Evolutionary conservation across 1,140 invertebrate species (phyloP).

Genomic region (Zaprionus ghesquierei): DNA sequence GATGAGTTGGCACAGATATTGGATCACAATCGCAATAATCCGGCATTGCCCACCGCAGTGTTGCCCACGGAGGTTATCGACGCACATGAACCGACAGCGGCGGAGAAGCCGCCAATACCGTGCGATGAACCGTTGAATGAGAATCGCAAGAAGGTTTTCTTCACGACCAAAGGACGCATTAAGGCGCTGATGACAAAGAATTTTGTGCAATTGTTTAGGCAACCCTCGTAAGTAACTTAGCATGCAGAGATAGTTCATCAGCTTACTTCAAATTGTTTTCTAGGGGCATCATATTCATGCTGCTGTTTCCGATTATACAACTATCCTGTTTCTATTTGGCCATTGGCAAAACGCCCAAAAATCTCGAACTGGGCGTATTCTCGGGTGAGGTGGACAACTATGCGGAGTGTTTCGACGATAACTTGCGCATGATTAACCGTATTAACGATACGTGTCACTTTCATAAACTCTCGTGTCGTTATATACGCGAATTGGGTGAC

Average conservation of each 20-base stretch:
- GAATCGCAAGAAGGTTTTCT: slow-evolving; percentile 69
- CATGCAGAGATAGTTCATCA: too few species aligned
- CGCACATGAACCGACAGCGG: slow-evolving; percentile 35
- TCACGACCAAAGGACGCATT: slow-evolving; percentile 75
- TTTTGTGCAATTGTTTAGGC: slow-evolving; percentile 86
- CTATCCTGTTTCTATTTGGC: slow-evolving; percentile 91
- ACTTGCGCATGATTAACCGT: slow-evolving; percentile 61
- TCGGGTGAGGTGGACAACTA: slow-evolving; percentile 87
- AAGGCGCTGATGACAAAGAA: slow-evolving; percentile 85
- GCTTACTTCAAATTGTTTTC: slow-evolving; percentile 2
- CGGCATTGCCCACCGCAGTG: slow-evolving; percentile 49
- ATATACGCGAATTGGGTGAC: slow-evolving; percentile 83
- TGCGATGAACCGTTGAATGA: slow-evolving; percentile 57
- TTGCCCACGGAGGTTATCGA: slow-evolving; percentile 70
- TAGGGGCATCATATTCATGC: slow-evolving; percentile 90
- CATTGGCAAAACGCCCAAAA: slow-evolving; percentile 90
- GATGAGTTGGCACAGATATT: slow-evolving; percentile 60
- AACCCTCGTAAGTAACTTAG: slow-evolving; percentile 85
- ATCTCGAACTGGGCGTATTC: slow-evolving; percentile 89
- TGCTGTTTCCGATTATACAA: slow-evolving; percentile 91
- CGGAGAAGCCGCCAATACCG: slow-evolving; percentile 54
- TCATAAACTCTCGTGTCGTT: slow-evolving; percentile 85
- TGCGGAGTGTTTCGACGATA: slow-evolving; percentile 64
- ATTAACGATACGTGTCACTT: slow-evolving; percentile 83
- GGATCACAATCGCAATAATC: slow-evolving; percentile 52